These are phyloP conservation scores for Triplophysa bombifrons DNA, from an alignment of 2,797 vertebrate genomes.

Conservation along the genomic window DNA sequence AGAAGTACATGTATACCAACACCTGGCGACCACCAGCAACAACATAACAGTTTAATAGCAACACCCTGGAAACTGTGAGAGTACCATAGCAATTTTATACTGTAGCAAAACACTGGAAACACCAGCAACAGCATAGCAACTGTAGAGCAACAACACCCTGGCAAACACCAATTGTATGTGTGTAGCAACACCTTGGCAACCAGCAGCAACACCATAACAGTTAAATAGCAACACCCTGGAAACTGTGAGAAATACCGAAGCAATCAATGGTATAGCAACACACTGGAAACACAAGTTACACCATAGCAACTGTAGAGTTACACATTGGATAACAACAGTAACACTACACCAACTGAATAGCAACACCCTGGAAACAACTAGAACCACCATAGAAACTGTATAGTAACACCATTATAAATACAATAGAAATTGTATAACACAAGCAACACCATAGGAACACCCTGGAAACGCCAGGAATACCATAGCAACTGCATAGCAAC, in stretches of 20 bases:
- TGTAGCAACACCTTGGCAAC: background rate
- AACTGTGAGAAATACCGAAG: no score
- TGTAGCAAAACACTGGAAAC: no score
- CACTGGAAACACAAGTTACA: no score
- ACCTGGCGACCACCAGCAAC: background rate
- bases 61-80: background rate
- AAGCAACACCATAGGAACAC: background rate
- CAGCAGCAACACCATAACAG: background rate
- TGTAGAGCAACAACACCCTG: background rate
- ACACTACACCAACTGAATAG: background rate
- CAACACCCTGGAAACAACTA: background rate
- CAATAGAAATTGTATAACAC: no score
- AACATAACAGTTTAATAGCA: background rate
- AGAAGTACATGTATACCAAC: no score
- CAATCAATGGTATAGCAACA: no score
- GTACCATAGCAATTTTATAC: background rate
- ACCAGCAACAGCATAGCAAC: no score
- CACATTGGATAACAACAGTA: background rate
- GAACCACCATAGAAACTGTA: background rate
- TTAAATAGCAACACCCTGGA: no score
- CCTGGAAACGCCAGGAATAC: background rate
- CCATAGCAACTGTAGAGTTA: no score
- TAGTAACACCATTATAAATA: no score
- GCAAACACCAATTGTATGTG: background rate
- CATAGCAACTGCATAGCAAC: background rate